These are phyloP conservation scores for Xenopus petersii DNA, from an alignment of 2,797 vertebrate genomes.

Conservation along the genomic window DNA sequence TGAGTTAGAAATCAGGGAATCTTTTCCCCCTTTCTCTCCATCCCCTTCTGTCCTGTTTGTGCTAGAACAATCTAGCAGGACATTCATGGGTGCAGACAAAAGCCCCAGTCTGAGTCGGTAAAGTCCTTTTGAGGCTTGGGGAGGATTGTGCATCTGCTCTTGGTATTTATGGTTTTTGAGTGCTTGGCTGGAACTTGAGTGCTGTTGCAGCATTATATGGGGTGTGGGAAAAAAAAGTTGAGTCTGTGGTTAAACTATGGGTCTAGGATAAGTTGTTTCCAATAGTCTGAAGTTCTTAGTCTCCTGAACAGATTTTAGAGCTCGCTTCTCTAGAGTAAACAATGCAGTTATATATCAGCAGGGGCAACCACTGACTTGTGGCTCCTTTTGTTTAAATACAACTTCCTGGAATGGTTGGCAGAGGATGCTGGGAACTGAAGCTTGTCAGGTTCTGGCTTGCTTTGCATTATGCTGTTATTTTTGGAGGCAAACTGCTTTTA, in stretches of 20 bases:
- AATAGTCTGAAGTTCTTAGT: constrained; percentile 3
- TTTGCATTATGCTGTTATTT: too few species aligned
- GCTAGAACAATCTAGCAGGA: constrained; percentile 22
- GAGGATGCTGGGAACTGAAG: neutral
- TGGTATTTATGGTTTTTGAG: constrained; percentile 37
- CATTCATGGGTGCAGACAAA: constrained; percentile 25
- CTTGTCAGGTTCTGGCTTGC: neutral
- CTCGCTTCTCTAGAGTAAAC: neutral
- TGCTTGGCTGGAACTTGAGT: constrained; percentile 19
- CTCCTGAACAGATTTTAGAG: constrained; percentile 4
- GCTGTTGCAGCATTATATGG: constrained; percentile 29
- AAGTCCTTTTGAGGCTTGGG: constrained; percentile 20
- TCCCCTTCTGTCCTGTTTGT: constrained; percentile 18
- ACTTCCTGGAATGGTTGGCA: neutral
- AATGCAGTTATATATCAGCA: neutral
- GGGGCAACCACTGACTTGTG: neutral
- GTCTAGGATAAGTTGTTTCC: constrained; percentile 16
- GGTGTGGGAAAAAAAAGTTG: constrained; percentile 33
- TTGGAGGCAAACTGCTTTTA: too few species aligned
- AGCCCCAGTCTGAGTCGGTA: constrained; percentile 21
- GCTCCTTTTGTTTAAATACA: neutral
- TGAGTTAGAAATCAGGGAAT: too few species aligned
- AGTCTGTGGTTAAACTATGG: constrained; percentile 14
- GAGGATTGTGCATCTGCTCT: constrained; percentile 30
- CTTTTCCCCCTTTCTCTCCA: too few species aligned